Base-by-base conservation (phyloP, 2,888 invertebrate species). In the Xestia sexstrigata region DNA sequence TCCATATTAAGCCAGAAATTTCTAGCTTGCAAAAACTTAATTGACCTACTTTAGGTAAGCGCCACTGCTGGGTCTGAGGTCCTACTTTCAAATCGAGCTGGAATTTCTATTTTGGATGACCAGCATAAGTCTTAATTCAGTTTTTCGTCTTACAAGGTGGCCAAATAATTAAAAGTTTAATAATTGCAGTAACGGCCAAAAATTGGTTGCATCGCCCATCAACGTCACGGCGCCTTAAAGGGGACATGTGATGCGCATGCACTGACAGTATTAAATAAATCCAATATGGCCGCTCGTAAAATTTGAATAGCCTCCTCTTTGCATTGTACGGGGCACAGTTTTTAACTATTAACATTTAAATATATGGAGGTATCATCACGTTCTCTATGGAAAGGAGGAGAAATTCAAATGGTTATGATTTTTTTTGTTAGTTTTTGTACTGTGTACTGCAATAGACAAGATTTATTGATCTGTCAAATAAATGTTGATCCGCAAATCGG, bases 291-390 rank as follows among this genome's bases (percentile, higher is more conserved):
- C 67, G 89, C 66, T 90, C 90, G 88, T 90, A 89, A 90, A 90
- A 90, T 89, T 90, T 89, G 87, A 90, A 90, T 90, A 87, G 88
- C 84, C 85, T 73, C 82, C 83, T 74, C 81, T 87, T 87, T 79
- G 86, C 83, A 83, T 84, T 79, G 84, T 87, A 83, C 82, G 76
- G 78, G 78, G 85, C 84, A 87, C 84, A 87, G 86, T 88, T 89
- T 88, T 83, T 78, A 83, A 88, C 82, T 81, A 87, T 88, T 86
- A 80, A 84, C 80, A 81, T 79, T 73, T 71, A 52, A 81, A 81
- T 70, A 71, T 84, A 79, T 81, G 81, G 70, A 79, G 71, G 81
- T 80, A 78, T 81, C 82, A 81, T 88, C 82, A 87, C 85, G 87
- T 84, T 68, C 75, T 73, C 74, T 78, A 60, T 68, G 45, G 30